These are phyloP conservation scores for Hafferia zeledoni DNA, from an alignment of 2,797 vertebrate genomes.

Conservation along the genomic window DNA sequence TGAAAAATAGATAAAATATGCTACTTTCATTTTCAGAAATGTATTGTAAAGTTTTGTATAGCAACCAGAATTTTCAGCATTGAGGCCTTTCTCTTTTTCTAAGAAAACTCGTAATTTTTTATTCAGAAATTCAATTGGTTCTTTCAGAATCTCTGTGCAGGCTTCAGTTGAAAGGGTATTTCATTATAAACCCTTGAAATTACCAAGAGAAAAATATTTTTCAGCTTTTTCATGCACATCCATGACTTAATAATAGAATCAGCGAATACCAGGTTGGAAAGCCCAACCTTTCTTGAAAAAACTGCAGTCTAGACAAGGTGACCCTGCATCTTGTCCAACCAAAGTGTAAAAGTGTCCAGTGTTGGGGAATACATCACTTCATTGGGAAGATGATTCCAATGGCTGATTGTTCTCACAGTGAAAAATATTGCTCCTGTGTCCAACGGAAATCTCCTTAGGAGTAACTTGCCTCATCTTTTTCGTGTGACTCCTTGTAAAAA, in stretches of 20 bases:
- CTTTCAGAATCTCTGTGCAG: background rate
- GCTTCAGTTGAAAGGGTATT: background rate
- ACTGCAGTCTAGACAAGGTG: background rate
- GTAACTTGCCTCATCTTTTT: background rate
- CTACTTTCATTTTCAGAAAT: conserved; percentile 4
- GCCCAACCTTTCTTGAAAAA: background rate
- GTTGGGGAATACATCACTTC: background rate
- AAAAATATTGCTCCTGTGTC: background rate
- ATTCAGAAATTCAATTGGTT: background rate
- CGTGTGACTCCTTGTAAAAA: background rate
- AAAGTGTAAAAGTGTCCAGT: background rate
- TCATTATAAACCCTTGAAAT: background rate
- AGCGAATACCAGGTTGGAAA: background rate
- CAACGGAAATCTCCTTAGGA: background rate
- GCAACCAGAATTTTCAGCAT: background rate
- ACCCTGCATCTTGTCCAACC: background rate
- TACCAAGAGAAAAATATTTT: background rate
- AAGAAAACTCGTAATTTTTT: conserved; percentile 21
- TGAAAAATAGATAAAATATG: background rate
- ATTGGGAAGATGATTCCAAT: background rate
- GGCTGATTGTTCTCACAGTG: background rate
- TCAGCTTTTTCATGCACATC: background rate
- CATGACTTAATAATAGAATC: background rate
- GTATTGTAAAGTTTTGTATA: background rate
- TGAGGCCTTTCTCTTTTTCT: background rate